phyloP scores from a whole-genome alignment of 2,888 invertebrate species.

The Xanthia togata region DNA sequence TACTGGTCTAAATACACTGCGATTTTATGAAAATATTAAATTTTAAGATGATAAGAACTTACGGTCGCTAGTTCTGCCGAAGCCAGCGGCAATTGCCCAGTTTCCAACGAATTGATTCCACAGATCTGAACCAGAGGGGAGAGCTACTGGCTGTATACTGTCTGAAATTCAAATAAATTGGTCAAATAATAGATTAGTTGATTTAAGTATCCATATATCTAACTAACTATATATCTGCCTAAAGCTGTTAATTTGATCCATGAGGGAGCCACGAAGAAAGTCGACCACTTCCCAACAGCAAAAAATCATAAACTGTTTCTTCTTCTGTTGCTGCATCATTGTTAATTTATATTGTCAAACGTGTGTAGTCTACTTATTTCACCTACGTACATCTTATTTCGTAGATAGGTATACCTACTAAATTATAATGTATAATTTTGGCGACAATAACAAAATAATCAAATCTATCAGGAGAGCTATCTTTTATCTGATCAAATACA shows the following conservation, averaged over 20 bases:
- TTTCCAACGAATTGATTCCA: slow-evolving; percentile 72
- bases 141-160: slow-evolving; percentile 70
- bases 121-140: slow-evolving; percentile 69
- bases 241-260: neutral
- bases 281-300: neutral
- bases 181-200: neutral
- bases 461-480: slow-evolving; percentile 17
- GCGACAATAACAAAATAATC: slow-evolving; percentile 31
- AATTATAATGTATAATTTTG: slow-evolving; percentile 10
- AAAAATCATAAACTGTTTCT: neutral
- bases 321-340: neutral
- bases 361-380: too few species aligned
- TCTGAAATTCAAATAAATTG: slow-evolving; percentile 65
- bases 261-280: neutral
- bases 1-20: neutral
- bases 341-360: neutral
- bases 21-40: neutral
- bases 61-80: slow-evolving; percentile 79
- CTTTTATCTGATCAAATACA: slow-evolving; percentile 14
- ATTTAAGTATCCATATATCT: neutral
- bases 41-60: slow-evolving; percentile 55
- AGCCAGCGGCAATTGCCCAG: slow-evolving; percentile 77
- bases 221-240: neutral
- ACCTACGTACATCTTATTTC: too few species aligned
- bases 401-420: neutral